Evolutionary conservation across 2,113 vertebrate genomes (phyloP).

Genomic region (Gobiocypris rarus): DNA sequence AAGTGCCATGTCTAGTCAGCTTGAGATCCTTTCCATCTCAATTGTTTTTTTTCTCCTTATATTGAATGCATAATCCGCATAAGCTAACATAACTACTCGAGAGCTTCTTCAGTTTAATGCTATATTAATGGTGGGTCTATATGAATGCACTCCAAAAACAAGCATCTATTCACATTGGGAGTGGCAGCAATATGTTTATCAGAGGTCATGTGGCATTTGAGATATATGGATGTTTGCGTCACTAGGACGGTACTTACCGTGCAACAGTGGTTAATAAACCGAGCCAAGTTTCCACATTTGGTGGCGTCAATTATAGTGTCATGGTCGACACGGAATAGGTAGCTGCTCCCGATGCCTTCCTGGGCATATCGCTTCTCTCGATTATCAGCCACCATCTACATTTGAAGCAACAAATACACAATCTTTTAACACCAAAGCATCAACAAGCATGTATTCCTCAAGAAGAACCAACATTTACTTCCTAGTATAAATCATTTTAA

Average conservation of each 20-base stretch:
- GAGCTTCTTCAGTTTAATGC: neutral
- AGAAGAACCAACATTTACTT: neutral
- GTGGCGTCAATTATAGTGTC: conserved; percentile 95
- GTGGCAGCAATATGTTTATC: neutral
- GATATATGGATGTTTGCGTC: neutral
- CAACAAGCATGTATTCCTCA: neutral
- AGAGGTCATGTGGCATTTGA: neutral
- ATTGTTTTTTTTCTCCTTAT: too few relatives aligned
- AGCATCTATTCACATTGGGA: neutral
- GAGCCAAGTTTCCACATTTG: conserved; percentile 89
- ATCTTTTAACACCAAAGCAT: conserved; percentile 68
- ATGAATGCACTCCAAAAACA: neutral
- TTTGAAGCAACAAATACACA: conserved; percentile 62
- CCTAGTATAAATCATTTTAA: neutral
- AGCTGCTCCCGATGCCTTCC: conserved; percentile 93
- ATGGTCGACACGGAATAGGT: conserved; percentile 91
- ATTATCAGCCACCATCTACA: conserved; percentile 91
- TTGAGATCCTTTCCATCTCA: too few relatives aligned
- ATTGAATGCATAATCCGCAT: too few relatives aligned
- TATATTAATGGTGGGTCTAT: neutral
- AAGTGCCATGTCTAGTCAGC: too few relatives aligned
- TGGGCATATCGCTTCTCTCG: conserved; percentile 90
- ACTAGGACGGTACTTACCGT: conserved; percentile 77
- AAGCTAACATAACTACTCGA: too few relatives aligned
- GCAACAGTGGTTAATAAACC: conserved; percentile 96